Base-by-base conservation (phyloP, 2,888 invertebrate genomes). In the Heliconius aoede region DNA sequence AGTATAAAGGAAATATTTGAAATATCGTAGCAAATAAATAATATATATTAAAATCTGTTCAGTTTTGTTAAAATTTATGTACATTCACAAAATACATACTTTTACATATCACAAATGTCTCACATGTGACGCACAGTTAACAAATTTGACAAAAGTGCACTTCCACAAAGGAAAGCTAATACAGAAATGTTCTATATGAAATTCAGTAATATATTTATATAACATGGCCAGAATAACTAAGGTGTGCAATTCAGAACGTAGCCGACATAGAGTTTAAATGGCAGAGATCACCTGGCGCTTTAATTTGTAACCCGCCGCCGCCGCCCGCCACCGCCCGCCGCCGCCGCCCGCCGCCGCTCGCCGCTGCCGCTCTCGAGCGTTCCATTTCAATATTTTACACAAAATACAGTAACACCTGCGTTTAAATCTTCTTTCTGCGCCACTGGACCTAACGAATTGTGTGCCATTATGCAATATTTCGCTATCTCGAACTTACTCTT, bases 321-420 rank as follows among this genome's bases (percentile, higher is more conserved):
- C 46, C 67, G 71, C 32, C 24, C 24, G 58, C 55, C 58, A 58
- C 85, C 40, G 15, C 40, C 46, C 46, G 40, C 40, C 40, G 40
- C 40, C 15, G 40, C 40, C 40, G 15, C 18, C 18, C 46, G 46
- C 18, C 46, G 46, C 46, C 55, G 69, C 69, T 69, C 60, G 71
- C 71, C 60, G 60, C 71, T 60, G 60, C 72, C 60, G 72, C 85
- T 81, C 83, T 80, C 83, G 80, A 84, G 83, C 85, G 85, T 84
- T 83, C 84, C 83, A 85, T 88, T 87, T 88, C 89, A 88, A 91
- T 90, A 90, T 90, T 90, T 89, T 86, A 90, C 85, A 87, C 85
- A 84, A 88, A 89, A 89, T 87, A 88, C 84, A 84, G 88, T 85
- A 87, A 86, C 89, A 90, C 89, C 89, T 90, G 89, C 81, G 84